Evolutionary conservation across 2,888 invertebrate species (phyloP), one percentile per base, ranked within the genome.

Genomic region (Neocrepidodera transversa): DNA sequence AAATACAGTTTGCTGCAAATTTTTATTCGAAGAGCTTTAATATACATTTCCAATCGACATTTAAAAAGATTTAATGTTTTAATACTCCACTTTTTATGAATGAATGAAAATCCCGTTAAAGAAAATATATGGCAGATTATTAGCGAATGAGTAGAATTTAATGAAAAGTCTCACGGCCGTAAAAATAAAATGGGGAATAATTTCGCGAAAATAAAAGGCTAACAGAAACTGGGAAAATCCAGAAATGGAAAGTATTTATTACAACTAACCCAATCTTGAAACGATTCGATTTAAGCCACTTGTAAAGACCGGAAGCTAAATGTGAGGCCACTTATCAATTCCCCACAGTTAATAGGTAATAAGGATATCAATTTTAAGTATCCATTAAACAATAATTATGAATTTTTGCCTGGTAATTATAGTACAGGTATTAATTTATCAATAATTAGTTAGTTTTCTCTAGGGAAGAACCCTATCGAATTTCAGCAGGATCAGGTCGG

Each of bases 181-280:
- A 58, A 58, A 66, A 70, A 66, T 63, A 58, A 67, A 67, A 66
- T 57, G 68, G 63, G 59, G 45, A 45, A 68, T 68, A 67, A 68
- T 70, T 70, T 64, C 61, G 58, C 54, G 63, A 63, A 67, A 68
- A 68, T 68, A 68, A 67, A 68, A 66, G 65, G 18, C 17, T 13
- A 18, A 30, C 30, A 32, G 10, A 42, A 17, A 42, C 35, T 28
- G 6, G 8, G 13, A 14, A 51, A 26, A 51, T 30, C 30, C 11
- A 6, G 28, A 40, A 38, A 35, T 50, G 50, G 40, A 51, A 51
- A 28, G 42, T 51, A 28, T 51, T 51, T 35, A 35, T 35, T 26
- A 28, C 28, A 16, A 45, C 10, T 26, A 10, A 14, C 8, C 13
- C 43, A 11, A 20, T 43, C 36, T 28, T 28, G 28, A 28, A 28